Evolutionary conservation across 2,797 vertebrate species (phyloP), one percentile per base, ranked within the genome.

Genomic region (Buphagus erythrorhynchus): DNA sequence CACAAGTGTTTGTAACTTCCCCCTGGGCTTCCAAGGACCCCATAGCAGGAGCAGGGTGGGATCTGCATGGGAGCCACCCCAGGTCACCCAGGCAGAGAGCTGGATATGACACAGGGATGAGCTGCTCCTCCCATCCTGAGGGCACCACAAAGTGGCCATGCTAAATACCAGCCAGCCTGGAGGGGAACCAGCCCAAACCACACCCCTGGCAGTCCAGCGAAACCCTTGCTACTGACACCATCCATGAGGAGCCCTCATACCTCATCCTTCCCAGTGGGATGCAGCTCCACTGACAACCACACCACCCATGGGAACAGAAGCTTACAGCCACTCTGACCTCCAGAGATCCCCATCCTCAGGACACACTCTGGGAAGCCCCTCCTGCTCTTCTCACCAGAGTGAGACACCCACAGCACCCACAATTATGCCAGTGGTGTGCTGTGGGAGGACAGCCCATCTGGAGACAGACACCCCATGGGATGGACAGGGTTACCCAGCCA

Each of bases 401-500:
- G 2, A 54, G 33, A 71, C 33, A 26, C 19, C 14, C 2, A 1
- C 6, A 4, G 67, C 6, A 48, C 33, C 21, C 3, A 3, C 68
- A 69, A 10, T 0, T 0, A 48, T 68, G 31, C 62, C 0, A 1
- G 14, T 0, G 1, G 2, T 0, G 26, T 42, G 61, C 33, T 5
- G 2, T 13, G 18, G 33, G 28, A 84, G 20, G 10, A 75, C 57
- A 67, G 35, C 38, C 42, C 2, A 1, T 12, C 3, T 17, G 33
- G 38, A 17, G 40, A 66, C 51, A 69, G 35, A 29, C 31, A 54
- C 13, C 13, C 48, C 14, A 3, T 1, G 13, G 66, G 28, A 55
- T 1, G 2, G 45, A 17, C 20, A 7, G 4, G 1, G 43, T 46
- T 36, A 51, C n/a, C 40, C 43, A 59, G 67, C 20, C 5, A 1